These are phyloP conservation scores for Megalops atlanticus DNA, from an alignment of 2,113 vertebrate species.

Conservation along the genomic window DNA sequence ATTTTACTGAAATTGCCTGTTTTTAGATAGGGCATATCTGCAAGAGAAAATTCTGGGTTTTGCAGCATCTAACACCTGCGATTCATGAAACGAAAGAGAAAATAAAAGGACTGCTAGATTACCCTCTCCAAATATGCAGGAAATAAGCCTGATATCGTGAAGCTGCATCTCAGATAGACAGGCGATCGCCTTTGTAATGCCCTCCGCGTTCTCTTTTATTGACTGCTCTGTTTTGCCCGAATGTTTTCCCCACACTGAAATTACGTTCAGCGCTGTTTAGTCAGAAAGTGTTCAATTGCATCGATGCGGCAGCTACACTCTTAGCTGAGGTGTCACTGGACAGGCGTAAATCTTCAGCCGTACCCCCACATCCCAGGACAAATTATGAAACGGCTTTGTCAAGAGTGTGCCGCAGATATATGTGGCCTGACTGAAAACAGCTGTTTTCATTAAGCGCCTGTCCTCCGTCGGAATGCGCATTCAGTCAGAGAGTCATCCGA, in stretches of 20 bases:
- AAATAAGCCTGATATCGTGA: not conserved
- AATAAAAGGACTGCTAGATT: slow-evolving; percentile 2
- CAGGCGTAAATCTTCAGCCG: not conserved
- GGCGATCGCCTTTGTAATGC: not conserved
- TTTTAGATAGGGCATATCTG: not conserved
- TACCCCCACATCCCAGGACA: not conserved
- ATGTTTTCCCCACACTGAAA: too few relatives aligned
- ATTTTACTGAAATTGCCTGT: not conserved
- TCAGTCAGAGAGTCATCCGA: too few relatives aligned
- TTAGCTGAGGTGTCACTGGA: not conserved
- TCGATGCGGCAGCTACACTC: not conserved
- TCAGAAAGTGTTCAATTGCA: not conserved
- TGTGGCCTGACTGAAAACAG: not conserved
- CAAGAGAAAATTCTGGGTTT: not conserved
- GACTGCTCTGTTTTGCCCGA: not conserved
- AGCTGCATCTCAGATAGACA: not conserved
- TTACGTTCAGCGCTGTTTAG: not conserved
- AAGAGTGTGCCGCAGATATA: not conserved
- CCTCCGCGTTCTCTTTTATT: not conserved
- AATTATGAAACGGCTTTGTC: not conserved
- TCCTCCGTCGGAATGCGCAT: not conserved
- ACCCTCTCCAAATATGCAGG: not conserved
- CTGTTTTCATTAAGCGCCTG: not conserved
- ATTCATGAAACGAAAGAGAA: not conserved
- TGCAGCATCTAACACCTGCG: not conserved